Evolutionary conservation across 2,888 invertebrate genomes (phyloP), one percentile per base, ranked within the genome.

Genomic region (Merodon equestris): DNA sequence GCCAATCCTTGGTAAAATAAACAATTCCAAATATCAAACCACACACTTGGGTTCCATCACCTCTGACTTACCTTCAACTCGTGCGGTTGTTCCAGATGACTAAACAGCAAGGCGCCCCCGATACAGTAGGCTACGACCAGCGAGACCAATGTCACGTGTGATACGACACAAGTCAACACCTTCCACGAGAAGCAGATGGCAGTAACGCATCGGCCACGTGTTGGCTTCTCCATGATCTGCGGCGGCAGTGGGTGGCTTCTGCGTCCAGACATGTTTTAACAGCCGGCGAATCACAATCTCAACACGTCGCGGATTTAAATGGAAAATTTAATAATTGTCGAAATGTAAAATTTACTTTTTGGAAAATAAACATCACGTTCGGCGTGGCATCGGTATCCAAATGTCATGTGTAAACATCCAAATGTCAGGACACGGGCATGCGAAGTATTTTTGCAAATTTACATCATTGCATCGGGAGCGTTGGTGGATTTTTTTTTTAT

Each of bases 61-160:
- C 7, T 40, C 40, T 9, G 9, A 63, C 89, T 87, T 87, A 95
- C 96, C 89, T 92, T 91, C 83, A 90, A 90, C 87, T 96, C 96
- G 85, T 96, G 92, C 53, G 91, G 91, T 5, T 92, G 91, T 86
- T 96, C 96, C 70, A 96, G 90, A 56, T 91, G 90, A 88, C 94
- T 93, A 89, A 97, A 97, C 72, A 95, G 93, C 86, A 94, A 93
- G 13, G 96, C 96, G 9, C 97, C 97, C 66, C 96, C 92, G 84
- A 96, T 92, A 89, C 96, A 96, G 90, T 97, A 97, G 34, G 95
- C 94, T 81, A 97, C 95, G 83, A 97, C 97, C 87, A 96, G 90
- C 74, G 95, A 93, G 84, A 97, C 93, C 85, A 97, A 92, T 84
- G 95, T 94, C 85, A 96, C 94, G 90, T 97, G 97, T 0, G 96